Evolutionary conservation across 2,797 vertebrate species (phyloP).

Genomic region (Fistularia tabacaria): DNA sequence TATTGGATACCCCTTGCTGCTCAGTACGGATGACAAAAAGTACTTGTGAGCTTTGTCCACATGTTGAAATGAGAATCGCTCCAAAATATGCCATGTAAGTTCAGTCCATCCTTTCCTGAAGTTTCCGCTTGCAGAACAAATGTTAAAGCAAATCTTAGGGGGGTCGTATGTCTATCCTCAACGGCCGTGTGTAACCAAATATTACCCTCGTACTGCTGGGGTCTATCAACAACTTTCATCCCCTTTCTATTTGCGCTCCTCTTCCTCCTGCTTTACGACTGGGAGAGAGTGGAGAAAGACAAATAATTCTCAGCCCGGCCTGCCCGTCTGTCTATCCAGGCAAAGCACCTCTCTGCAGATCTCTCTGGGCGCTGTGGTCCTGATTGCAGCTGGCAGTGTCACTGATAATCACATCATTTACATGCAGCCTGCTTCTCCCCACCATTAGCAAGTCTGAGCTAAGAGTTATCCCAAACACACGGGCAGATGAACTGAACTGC

Average conservation of each 20-base stretch:
- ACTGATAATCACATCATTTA: constrained; percentile 75
- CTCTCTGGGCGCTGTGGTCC: constrained; percentile 50
- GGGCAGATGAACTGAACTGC: constrained; percentile 33
- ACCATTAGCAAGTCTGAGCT: constrained; percentile 66
- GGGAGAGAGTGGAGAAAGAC: constrained; percentile 58
- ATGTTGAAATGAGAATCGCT: constrained; percentile 40
- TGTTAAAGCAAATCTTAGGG: constrained; percentile 20
- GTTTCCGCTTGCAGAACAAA: too few species aligned
- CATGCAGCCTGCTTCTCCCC: constrained; percentile 62
- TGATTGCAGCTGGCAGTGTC: constrained; percentile 75
- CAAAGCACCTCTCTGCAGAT: constrained; percentile 64
- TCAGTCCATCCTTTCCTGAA: constrained; percentile 17
- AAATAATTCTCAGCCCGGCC: constrained; percentile 40
- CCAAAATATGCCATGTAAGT: constrained; percentile 16
- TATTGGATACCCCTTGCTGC: constrained; percentile 26
- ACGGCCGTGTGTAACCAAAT: constrained; percentile 19
- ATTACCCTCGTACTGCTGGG: constrained; percentile 38
- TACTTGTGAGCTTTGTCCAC: constrained; percentile 27
- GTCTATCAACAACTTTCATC: constrained; percentile 31
- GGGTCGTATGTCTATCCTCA: constrained; percentile 12
- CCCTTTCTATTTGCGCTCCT: constrained; percentile 29
- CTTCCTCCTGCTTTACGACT: constrained; percentile 22
- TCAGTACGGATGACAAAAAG: constrained; percentile 21
- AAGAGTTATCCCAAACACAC: constrained; percentile 40
- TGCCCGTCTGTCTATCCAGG: constrained; percentile 46